A percentile compares a stretch with the other conserved stretches of the same genome.
These are phyloP conservation scores for Botia almorhae DNA, from an alignment of 2,797 vertebrate species.

Conservation along the genomic window DNA sequence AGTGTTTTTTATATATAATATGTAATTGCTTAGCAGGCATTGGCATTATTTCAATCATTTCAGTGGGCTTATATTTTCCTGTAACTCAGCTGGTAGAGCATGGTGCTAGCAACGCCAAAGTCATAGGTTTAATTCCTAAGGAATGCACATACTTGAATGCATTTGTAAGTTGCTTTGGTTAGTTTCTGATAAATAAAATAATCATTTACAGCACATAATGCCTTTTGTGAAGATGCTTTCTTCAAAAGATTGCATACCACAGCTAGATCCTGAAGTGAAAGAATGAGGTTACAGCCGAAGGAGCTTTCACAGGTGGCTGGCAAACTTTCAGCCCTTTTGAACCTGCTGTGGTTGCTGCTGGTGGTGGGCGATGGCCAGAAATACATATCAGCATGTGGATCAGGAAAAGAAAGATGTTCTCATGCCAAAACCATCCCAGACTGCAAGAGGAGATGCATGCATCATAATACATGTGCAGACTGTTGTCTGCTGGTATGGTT, in stretches of 20 bases:
- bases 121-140: too few species aligned
- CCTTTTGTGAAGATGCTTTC: neutral
- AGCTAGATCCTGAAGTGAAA: constrained; percentile 24
- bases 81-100: neutral
- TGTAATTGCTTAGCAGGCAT: neutral
- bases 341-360: constrained; percentile 19
- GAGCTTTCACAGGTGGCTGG: constrained; percentile 12
- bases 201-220: neutral
- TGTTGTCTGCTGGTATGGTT: neutral
- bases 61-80: neutral
- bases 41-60: neutral
- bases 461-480: constrained; percentile 9
- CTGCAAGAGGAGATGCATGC: neutral
- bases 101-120: neutral
- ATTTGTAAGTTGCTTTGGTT: too few species aligned
- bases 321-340: constrained; percentile 13
- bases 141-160: neutral
- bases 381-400: constrained; percentile 32
- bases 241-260: constrained; percentile 10
- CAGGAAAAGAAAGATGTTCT: constrained; percentile 10
- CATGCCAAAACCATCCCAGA: constrained; percentile 15
- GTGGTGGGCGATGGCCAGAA: constrained; percentile 1
- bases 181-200: too few species aligned
- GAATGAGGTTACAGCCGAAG: constrained; percentile 1
- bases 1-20: neutral